Percentiles rank a stretch among this genome's conserved stretches.
Evolutionary conservation across 2,797 vertebrate genomes (phyloP).

Genomic region (Pseudomugil gertrudae): DNA sequence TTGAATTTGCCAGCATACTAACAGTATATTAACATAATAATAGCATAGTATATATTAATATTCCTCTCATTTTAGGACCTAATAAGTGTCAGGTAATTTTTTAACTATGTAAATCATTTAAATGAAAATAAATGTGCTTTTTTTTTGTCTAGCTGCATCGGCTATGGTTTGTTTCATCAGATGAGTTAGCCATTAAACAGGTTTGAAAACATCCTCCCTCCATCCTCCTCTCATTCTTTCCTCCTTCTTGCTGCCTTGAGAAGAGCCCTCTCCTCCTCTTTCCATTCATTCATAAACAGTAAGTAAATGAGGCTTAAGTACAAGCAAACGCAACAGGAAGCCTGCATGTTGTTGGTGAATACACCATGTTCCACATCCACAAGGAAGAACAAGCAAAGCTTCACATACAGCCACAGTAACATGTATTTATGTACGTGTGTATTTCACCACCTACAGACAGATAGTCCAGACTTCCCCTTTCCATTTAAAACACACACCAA

Average conservation of each 20-base stretch:
- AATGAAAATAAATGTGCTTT: no score
- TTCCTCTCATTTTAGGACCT: no score
- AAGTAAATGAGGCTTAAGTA: slow-evolving; percentile 1
- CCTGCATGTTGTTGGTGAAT: neutral
- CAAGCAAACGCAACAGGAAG: slow-evolving; percentile 7
- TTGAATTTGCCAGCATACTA: no score
- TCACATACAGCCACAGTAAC: neutral
- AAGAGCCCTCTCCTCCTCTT: slow-evolving; percentile 18
- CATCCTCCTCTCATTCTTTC: slow-evolving; percentile 12
- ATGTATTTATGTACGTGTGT: neutral
- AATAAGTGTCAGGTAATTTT: no score
- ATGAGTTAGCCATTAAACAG: slow-evolving; percentile 28
- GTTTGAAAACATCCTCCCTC: slow-evolving; percentile 10
- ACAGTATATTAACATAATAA: no score
- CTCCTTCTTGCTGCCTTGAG: slow-evolving; percentile 6
- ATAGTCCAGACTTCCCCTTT: slow-evolving; percentile 25
- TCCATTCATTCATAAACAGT: slow-evolving; percentile 9
- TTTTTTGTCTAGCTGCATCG: no score
- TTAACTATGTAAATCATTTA: no score
- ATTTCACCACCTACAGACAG: slow-evolving; percentile 42
- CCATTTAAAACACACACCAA: slow-evolving; percentile 37
- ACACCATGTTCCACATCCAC: neutral
- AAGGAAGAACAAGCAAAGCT: neutral
- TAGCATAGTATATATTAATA: no score
- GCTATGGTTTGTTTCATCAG: slow-evolving; percentile 1